A percentile compares a stretch with the other conserved stretches of the same genome.
Evolutionary conservation across 2,888 invertebrate species (phyloP).

Genomic region (Drosophila mercatorum): DNA sequence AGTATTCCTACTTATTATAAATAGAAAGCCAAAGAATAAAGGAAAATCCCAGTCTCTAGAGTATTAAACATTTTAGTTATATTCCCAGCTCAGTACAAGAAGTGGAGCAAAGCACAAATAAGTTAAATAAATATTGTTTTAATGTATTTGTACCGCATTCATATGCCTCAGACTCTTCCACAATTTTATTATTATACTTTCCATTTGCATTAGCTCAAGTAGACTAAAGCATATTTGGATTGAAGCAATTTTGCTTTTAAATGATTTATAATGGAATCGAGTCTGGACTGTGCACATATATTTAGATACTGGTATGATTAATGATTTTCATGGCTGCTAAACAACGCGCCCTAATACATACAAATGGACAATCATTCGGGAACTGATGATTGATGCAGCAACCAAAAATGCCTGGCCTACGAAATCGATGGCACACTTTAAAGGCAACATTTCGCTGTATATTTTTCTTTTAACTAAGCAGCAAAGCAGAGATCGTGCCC

Average conservation of each 20-base stretch:
- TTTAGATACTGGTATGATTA: constrained; percentile 30
- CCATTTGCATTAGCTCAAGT: constrained; percentile 1
- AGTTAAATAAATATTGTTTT: not conserved
- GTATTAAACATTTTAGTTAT: not conserved
- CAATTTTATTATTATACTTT: not conserved
- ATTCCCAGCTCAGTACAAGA: not conserved
- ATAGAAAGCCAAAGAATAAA: not conserved
- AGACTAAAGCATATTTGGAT: not conserved
- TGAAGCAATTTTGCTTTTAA: not conserved
- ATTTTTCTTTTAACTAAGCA: constrained; percentile 10
- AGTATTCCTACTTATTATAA: not conserved
- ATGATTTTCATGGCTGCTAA: constrained; percentile 20
- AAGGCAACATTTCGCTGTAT: not conserved
- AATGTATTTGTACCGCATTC: not conserved
- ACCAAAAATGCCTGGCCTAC: not conserved
- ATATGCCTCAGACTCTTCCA: not conserved
- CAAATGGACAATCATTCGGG: constrained; percentile 36
- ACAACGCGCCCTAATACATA: constrained; percentile 2
- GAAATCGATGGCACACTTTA: constrained; percentile 40
- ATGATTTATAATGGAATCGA: constrained; percentile 13
- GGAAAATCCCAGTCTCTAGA: not conserved
- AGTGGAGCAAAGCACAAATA: not conserved
- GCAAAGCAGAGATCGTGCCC: constrained; percentile 5
- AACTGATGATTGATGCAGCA: constrained; percentile 45
- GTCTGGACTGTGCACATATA: not conserved